Base-by-base conservation (phyloP, 2,888 invertebrate genomes). In the Pandemis heparana region DNA sequence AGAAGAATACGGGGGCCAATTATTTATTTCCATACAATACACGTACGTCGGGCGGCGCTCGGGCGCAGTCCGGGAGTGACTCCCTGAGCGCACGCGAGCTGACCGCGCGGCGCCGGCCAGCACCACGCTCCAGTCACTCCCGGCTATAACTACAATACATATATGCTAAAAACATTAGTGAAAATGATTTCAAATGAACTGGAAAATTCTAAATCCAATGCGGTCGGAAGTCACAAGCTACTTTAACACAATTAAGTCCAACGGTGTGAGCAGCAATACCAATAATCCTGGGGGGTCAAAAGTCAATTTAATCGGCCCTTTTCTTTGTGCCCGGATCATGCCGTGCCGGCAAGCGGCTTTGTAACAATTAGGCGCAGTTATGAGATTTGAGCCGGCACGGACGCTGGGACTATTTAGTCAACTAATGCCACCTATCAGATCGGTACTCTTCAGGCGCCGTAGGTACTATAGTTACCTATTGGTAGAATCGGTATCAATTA, bases 11-110 rank as follows among this genome's bases (percentile, higher is more conserved):
- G 86, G 85, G 82, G 86, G 84, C 88, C 94, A 93, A 93, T 94
- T 94, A 93, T 89, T 88, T 92, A 93, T 91, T 92, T 89, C 89
- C 89, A 92, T 92, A 93, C 92, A 93, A 92, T 93, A 90, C 88
- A 86, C 87, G 89, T 87, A 91, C 92, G 92, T 90, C 89, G 91
- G 85, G 80, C 85, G 83, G 83, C 88, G 87, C 86, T 84, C 90
- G 87, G 88, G 83, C 89, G 87, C 91, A 88, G 88, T 88, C 88
- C 87, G 88, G 86, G 89, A 91, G 88, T 90, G 89, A 89, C 84
- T 89, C 87, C 87, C 84, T 80, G 77, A 80, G 79, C 81, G 83
- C 81, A 81, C 81, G 82, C 81, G 79, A 79, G 73, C 79, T 79
- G 78, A 70, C 75, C 77, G 77, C 75, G 78, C 74, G 77, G 73